Percentiles rank a stretch among this genome's conserved stretches.
phyloP scores from a whole-genome alignment of 2,888 invertebrate genomes.

The Lithophane semibrunnea region DNA sequence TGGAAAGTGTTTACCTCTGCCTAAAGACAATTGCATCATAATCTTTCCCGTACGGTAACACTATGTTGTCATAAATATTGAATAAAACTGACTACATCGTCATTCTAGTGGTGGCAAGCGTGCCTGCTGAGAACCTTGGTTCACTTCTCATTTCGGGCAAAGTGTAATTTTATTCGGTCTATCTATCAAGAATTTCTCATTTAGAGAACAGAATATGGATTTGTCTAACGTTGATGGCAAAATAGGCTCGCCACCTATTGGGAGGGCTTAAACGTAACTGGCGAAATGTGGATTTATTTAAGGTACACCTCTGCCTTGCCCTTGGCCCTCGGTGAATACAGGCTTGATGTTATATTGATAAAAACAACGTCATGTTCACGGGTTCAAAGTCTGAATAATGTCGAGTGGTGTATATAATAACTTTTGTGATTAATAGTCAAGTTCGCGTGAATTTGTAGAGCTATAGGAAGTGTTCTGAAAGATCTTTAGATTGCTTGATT shows the following conservation, averaged over 20 bases:
- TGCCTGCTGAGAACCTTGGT: too few relatives aligned
- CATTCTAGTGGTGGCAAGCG: too few relatives aligned
- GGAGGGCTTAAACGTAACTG: background rate
- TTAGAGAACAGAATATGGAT: too few relatives aligned
- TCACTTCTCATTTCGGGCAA: too few relatives aligned
- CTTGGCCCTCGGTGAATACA: background rate
- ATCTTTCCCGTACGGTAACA: background rate
- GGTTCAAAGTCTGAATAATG: background rate
- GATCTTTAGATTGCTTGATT: slow-evolving; percentile 17
- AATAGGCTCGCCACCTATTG: background rate
- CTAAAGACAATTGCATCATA: background rate
- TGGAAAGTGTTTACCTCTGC: background rate
- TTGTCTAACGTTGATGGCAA: too few relatives aligned
- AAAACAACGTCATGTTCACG: background rate
- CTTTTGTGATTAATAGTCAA: background rate
- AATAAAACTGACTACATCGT: background rate
- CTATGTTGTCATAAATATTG: background rate
- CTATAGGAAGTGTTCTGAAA: background rate
- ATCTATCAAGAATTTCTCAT: too few relatives aligned
- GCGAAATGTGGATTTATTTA: background rate
- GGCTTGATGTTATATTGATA: background rate
- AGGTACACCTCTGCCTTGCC: background rate
- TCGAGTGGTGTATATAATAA: background rate
- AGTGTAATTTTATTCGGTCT: too few relatives aligned
- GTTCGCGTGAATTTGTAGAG: slow-evolving; percentile 5